These are phyloP conservation scores for Sipha maydis DNA, from an alignment of 2,888 invertebrate genomes.

Conservation along the genomic window DNA sequence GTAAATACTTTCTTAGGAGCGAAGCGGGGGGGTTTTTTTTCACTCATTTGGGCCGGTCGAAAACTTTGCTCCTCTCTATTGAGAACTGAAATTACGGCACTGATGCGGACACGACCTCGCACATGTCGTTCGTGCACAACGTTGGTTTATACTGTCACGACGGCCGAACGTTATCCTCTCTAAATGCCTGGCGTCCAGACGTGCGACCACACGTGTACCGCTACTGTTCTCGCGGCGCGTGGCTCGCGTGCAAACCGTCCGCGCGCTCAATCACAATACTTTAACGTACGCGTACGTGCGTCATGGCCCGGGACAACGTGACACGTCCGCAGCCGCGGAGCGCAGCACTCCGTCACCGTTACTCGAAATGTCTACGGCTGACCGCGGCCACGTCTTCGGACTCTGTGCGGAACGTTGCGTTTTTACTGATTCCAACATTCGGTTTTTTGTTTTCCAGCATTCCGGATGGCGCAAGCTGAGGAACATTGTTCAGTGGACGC, in stretches of 20 bases:
- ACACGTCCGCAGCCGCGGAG: too few species aligned
- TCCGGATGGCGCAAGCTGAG: constrained; percentile 94
- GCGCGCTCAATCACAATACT: not conserved
- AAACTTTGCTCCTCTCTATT: too few species aligned
- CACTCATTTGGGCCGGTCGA: too few species aligned
- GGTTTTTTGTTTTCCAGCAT: constrained; percentile 74
- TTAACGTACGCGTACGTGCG: not conserved
- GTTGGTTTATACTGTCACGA: not conserved
- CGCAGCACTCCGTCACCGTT: too few species aligned
- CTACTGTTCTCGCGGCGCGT: not conserved
- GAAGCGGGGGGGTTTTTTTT: too few species aligned
- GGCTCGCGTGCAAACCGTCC: not conserved
- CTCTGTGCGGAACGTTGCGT: too few species aligned
- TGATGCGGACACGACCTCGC: not conserved
- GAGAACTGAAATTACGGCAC: too few species aligned
- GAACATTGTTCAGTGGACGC: constrained; percentile 95
- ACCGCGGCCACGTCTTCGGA: too few species aligned
- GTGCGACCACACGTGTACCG: not conserved
- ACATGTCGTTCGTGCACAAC: not conserved
- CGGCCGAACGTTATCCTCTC: not conserved
- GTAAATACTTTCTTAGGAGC: too few species aligned
- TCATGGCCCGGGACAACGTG: not conserved
- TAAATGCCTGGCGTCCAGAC: not conserved
- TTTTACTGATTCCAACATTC: too few species aligned
- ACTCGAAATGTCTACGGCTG: too few species aligned